A percentile compares a stretch with the other conserved stretches of the same genome.
These are phyloP conservation scores for Luffia ferchaultella DNA, from an alignment of 2,888 invertebrate genomes.

Conservation along the genomic window DNA sequence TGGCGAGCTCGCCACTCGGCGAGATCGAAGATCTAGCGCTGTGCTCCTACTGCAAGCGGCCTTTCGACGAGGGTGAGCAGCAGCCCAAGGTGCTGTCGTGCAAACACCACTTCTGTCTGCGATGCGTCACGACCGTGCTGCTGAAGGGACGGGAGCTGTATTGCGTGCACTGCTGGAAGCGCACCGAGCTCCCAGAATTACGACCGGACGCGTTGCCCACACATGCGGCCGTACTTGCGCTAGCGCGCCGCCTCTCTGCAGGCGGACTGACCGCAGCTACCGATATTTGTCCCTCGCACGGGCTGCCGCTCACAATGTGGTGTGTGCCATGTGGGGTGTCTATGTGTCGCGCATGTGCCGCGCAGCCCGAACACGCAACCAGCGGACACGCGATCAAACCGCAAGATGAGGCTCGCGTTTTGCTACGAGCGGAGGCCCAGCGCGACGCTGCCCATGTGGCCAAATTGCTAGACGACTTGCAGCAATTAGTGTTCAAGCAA, in stretches of 20 bases:
- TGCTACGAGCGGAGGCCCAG: conserved; percentile 61
- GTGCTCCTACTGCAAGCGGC: conserved; percentile 79
- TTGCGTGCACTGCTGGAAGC: conserved; percentile 79
- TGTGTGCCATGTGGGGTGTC: conserved; percentile 71
- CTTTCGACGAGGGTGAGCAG: conserved; percentile 77
- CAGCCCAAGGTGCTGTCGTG: conserved; percentile 77
- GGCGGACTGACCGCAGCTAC: conserved; percentile 12
- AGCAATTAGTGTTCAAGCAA: conserved; percentile 74
- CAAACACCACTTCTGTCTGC: conserved; percentile 80
- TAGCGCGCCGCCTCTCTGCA: conserved; percentile 47
- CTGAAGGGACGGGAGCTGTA: conserved; percentile 73
- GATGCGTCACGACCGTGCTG: conserved; percentile 74
- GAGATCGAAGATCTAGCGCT: conserved; percentile 78
- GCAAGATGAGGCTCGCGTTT: conserved; percentile 72
- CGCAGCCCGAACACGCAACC: conserved; percentile 70
- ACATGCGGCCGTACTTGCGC: conserved; percentile 71
- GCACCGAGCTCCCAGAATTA: conserved; percentile 73
- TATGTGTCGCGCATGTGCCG: conserved; percentile 73
- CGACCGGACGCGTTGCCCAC: conserved; percentile 74
- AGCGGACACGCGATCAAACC: conserved; percentile 71
- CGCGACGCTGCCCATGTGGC: conserved; percentile 73
- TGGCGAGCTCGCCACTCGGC: conserved; percentile 69
- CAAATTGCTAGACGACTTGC: conserved; percentile 75
- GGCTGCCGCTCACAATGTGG: conserved; percentile 77
- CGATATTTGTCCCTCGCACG: conserved; percentile 76